These are phyloP conservation scores for Drosophila helvetica DNA, from an alignment of 2,888 invertebrate species.

Conservation along the genomic window DNA sequence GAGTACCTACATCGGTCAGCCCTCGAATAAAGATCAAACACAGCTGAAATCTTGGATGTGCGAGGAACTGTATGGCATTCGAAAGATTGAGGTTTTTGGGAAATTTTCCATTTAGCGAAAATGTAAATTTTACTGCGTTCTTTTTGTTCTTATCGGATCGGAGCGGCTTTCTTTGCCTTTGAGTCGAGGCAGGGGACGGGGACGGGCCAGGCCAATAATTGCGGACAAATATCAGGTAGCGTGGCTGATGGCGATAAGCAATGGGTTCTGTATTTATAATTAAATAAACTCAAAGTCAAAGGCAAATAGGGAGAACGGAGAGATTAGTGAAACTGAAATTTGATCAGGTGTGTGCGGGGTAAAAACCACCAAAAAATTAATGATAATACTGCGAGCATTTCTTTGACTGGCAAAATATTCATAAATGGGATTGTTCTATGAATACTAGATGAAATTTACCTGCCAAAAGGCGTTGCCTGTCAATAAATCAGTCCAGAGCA, in stretches of 20 bases:
- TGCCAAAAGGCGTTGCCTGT: conserved; percentile 45
- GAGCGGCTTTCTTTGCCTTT: conserved; percentile 54
- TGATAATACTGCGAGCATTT: conserved; percentile 8
- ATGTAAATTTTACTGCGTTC: conserved; percentile 24
- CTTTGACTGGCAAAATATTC: neutral
- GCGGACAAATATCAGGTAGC: conserved; percentile 58
- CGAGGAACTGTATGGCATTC: conserved; percentile 47
- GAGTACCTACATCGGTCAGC: neutral
- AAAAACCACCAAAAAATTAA: conserved; percentile 6
- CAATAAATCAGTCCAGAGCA: conserved; percentile 49
- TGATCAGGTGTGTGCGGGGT: conserved; percentile 4
- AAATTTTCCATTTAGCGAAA: conserved; percentile 13
- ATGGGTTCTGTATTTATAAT: conserved; percentile 43
- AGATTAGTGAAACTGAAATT: conserved; percentile 13
- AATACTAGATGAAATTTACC: neutral
- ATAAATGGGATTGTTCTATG: neutral
- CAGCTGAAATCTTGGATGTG: conserved; percentile 8
- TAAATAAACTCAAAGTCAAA: conserved; percentile 31
- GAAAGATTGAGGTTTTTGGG: conserved; percentile 12
- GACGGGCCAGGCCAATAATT: conserved; percentile 18
- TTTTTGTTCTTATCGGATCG: conserved; percentile 51
- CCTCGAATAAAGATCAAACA: conserved; percentile 7
- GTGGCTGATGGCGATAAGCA: conserved; percentile 51
- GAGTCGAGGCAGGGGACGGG: conserved; percentile 13
- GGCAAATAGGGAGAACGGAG: conserved; percentile 3